Conservation (phyloP, 1,140 invertebrate species). For the Kradibia gibbosae region DNA sequence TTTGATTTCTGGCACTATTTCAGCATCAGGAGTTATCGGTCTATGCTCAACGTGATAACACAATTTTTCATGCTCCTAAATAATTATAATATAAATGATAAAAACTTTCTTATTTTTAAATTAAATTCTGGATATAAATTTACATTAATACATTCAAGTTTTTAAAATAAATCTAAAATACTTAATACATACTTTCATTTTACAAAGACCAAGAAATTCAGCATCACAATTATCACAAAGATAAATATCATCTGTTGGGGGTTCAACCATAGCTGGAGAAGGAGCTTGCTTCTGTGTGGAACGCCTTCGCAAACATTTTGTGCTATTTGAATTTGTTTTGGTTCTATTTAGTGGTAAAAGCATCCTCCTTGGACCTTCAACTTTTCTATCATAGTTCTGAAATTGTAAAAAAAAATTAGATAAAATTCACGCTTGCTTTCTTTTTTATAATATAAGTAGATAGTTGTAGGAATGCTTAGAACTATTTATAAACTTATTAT, state of each 20-base stretch:
- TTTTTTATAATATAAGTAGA: no score
- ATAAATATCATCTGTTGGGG: conserved; percentile 78
- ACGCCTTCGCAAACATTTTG: conserved; percentile 56
- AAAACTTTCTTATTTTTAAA: background rate
- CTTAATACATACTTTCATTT: conserved; percentile 73
- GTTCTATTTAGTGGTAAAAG: conserved; percentile 60
- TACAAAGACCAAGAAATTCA: conserved; percentile 73
- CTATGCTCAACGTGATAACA: conserved; percentile 64
- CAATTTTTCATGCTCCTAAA: conserved; percentile 74
- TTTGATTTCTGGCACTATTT: conserved; percentile 57
- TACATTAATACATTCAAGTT: background rate
- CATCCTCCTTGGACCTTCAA: conserved; percentile 62
- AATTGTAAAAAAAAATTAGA: conserved; percentile 24
- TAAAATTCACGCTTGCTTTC: no score
- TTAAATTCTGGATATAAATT: background rate
- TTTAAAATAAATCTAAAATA: background rate
- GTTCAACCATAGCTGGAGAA: conserved; percentile 72
- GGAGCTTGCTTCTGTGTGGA: conserved; percentile 60
- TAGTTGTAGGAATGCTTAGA: no score
- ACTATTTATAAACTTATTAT: no score
- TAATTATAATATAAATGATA: background rate
- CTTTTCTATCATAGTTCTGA: conserved; percentile 68
- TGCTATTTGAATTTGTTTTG: conserved; percentile 59
- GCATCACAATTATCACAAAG: conserved; percentile 83
- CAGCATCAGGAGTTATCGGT: conserved; percentile 61